These are phyloP conservation scores for Gasterosteus aculeatus DNA, from an alignment of 2,113 vertebrate species.

Conservation along the genomic window DNA sequence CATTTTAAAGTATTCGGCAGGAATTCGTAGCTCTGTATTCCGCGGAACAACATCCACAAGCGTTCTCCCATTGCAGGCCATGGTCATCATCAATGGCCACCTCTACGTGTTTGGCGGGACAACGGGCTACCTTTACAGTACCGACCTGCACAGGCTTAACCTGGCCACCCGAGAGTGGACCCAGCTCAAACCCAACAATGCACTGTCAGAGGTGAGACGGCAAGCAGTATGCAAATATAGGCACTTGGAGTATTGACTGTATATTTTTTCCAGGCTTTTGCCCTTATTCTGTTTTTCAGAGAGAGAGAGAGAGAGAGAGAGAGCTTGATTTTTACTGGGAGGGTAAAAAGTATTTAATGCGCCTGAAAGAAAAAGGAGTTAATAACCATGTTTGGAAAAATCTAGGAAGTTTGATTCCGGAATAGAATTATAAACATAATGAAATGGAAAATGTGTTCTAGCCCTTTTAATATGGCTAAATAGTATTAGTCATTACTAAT, in stretches of 20 bases:
- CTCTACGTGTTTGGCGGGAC: slow-evolving; percentile 99
- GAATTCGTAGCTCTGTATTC: background rate
- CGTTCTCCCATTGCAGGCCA: slow-evolving; percentile 82
- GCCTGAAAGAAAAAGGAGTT: background rate
- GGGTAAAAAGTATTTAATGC: background rate
- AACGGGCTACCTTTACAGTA: slow-evolving; percentile 97
- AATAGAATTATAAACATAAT: background rate
- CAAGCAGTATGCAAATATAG: background rate
- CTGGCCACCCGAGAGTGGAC: slow-evolving; percentile 94
- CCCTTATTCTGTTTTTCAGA: background rate
- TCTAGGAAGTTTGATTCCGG: too few relatives aligned
- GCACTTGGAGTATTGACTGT: background rate
- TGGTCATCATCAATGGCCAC: slow-evolving; percentile 96
- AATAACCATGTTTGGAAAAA: too few relatives aligned
- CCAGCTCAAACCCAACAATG: slow-evolving; percentile 94
- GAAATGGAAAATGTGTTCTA: background rate
- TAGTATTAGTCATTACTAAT: background rate
- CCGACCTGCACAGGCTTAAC: slow-evolving; percentile 94
- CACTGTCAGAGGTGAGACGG: slow-evolving; percentile 84
- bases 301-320: background rate
- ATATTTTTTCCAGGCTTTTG: background rate
- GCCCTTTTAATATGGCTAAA: background rate
- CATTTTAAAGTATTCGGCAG: background rate
- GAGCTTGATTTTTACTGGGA: background rate
- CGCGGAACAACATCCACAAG: background rate